Conservation (phyloP, 2,888 invertebrate genomes). For the Boloria euphrosyne region DNA sequence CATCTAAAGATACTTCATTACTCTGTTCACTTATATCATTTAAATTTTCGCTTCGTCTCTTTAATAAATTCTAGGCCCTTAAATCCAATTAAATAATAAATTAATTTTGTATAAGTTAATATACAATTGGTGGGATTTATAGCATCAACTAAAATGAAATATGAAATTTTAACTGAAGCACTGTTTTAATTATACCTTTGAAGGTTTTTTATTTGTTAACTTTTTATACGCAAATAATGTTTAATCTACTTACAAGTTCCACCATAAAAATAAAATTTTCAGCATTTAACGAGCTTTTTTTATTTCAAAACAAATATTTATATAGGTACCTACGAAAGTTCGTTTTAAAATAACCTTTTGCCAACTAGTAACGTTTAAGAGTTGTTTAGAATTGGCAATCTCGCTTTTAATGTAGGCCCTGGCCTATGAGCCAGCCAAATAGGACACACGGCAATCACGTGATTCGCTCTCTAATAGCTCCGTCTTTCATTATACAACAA, state of each 20-base stretch:
- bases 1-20: neutral
- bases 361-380: constrained; percentile 16
- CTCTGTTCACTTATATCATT: constrained; percentile 7
- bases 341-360: constrained; percentile 11
- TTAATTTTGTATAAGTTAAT: neutral
- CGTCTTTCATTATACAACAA: neutral
- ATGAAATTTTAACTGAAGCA: no score
- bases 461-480: constrained; percentile 24
- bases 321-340: no score
- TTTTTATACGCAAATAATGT: no score
- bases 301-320: neutral
- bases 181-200: no score
- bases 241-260: no score
- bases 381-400: constrained; percentile 29
- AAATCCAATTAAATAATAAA: neutral
- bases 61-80: constrained; percentile 5
- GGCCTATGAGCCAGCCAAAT: constrained; percentile 33
- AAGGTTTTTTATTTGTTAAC: no score
- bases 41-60: constrained; percentile 1
- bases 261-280: no score
- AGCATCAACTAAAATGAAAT: neutral
- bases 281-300: no score
- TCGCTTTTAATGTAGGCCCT: constrained; percentile 19
- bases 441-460: constrained; percentile 30
- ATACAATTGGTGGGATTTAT: constrained; percentile 2